A percentile compares a stretch with the other conserved stretches of the same genome.
Evolutionary conservation across 2,113 vertebrate genomes (phyloP).

Genomic region (Sphaerodactylus townsendi): DNA sequence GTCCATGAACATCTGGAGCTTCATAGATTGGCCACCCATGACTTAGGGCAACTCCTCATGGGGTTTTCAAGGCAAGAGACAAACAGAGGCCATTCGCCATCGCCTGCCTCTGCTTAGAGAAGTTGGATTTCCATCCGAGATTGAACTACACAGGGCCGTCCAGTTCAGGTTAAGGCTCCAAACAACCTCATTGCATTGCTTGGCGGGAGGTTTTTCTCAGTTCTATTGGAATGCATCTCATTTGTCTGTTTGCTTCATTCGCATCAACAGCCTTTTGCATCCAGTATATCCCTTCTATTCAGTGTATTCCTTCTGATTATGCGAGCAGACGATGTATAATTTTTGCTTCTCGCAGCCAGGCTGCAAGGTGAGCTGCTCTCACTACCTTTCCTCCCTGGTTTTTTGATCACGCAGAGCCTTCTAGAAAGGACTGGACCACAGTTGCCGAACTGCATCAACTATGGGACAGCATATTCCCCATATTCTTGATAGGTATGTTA

Average conservation of each 20-base stretch:
- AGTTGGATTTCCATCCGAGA: no score
- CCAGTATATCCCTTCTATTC: neutral
- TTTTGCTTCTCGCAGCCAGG: neutral
- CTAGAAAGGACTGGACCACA: slow-evolving; percentile 59
- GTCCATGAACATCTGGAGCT: no score
- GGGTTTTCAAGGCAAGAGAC: no score
- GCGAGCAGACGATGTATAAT: neutral
- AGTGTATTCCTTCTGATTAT: neutral
- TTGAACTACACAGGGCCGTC: no score
- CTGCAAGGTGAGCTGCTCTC: neutral
- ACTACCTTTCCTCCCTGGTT: neutral
- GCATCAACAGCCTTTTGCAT: neutral
- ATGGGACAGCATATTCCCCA: slow-evolving; percentile 74
- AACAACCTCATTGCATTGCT: neutral
- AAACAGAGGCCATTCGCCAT: no score
- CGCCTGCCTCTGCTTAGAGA: no score
- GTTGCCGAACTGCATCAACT: slow-evolving; percentile 76
- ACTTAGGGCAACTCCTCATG: no score
- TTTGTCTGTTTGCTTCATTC: neutral
- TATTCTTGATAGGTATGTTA: slow-evolving; percentile 78
- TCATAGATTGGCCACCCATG: no score
- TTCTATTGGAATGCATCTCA: no score
- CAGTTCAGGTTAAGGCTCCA: no score
- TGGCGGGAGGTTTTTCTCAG: neutral
- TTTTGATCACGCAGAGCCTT: slow-evolving; percentile 34